Base-by-base conservation (phyloP, 2,888 invertebrate species). In the Cabera pusaria region DNA sequence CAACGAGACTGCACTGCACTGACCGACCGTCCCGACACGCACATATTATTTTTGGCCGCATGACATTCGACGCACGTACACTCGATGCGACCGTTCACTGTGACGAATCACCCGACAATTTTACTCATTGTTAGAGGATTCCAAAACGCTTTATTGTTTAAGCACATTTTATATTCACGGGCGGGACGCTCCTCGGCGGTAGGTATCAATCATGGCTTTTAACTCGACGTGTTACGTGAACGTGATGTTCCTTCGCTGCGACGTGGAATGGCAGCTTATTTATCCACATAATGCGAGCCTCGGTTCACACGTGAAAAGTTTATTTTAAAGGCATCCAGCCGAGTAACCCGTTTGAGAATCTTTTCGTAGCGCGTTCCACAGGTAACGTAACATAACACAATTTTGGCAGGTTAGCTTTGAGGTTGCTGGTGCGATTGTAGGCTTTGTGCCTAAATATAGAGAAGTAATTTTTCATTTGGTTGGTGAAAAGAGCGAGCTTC, bases 1-100 rank as follows among this genome's bases (percentile, higher is more conserved):
- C 83, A 85, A 85, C 70, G 68, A 71, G 72, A 70, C 78, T 81
- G 81, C 81, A 77, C 76, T 81, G 82, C 76, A 76, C 59, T 71
- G 70, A 58, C 58, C 71, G 59, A 49, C 59, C 71, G 60, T 52
- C 49, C 59, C 53, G 49, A 32, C 39, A 39, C 68, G 59, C 66
- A 70, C 65, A 67, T 35, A 34, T 77, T 84, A 86, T 85, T 86
- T 85, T 79, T 61, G 85, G 75, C 70, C 73, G 68, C 60, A 64
- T 79, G 80, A 84, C 79, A 49, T 49, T 45, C 49, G 39, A 41
- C 39, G 51, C 51, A 47, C 49, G 53, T 49, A 45, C 41, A 37
- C 45, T 35, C 34, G 45, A 42, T 36, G 32, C 37, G 47, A 31
- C 44, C 24, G 44, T 47, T 28, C 40, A 53, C 64, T 65, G 67